Base-by-base conservation (phyloP, 2,113 vertebrate genomes). In the Tychaedon coryphoeus region DNA sequence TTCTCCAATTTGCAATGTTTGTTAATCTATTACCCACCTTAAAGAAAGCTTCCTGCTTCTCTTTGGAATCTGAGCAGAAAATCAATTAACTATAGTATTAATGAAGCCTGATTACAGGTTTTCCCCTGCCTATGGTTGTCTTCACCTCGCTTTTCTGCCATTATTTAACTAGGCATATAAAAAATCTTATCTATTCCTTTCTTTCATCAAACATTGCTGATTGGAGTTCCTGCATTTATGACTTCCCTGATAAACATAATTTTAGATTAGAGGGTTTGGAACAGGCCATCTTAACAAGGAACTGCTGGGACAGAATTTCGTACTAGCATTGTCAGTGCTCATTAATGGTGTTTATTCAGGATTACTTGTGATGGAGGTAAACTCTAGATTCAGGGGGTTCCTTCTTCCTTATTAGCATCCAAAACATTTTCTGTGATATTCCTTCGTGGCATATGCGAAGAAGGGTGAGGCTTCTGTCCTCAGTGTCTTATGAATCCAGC, bases 31-130 rank as follows among this genome's bases (percentile, higher is more conserved):
- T 78, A 71, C 13, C 26, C 33, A 82, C 26, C 53, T 78, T 75
- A 75, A 75, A 85, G 60, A 64, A 77, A 69, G 31, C 53, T 95
- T 81, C 62, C 66, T 64, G 53, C 23, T 8, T 8, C 42, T 93
- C 8, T 57, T 82, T 71, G 60, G 81, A 82, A 75, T 88, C 85
- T 72, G 54, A 78, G 79, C 17, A 23, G 62, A 92, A 93, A 90
- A 93, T 70, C 77, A 92, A 83, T 75, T 86, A 78, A 45, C 58
- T 85, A 72, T 48, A 60, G 61, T 79, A 83, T 62, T 90, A 94
- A 88, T 95, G 66, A 93, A 34, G 28, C 40, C 42, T 86, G 47
- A 86, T 81, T 70, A 90, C 58, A 88, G 58, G 19, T 51, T 73
- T 38, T 91, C 79, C 58, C 26, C 34, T 86, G 65, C 19, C 70